Base-by-base conservation (phyloP, 2,113 vertebrate genomes). In the Dascyllus trimaculatus region DNA sequence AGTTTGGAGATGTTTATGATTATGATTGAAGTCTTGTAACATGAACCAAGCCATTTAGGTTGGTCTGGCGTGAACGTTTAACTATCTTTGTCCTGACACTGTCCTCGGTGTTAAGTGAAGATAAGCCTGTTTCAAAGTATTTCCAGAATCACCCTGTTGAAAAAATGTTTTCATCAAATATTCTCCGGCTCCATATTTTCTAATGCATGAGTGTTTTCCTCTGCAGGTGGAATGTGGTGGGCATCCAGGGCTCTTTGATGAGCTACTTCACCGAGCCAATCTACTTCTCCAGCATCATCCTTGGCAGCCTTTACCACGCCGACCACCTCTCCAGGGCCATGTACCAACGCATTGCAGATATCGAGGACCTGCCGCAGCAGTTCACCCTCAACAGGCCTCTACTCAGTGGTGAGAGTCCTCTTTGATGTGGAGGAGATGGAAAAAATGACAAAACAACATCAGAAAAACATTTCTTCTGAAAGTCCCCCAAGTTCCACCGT, bases 231-330 rank as follows among this genome's bases (percentile, higher is more conserved):
- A 98, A 98, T 52, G 96, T 99, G 91, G 95, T 98, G 91, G 97
- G 97, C 81, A 93, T 98, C 90, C 97, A 98, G 93, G 97, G 97
- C 76, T 96, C 97, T 14, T 91, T 98, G 91, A 96, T 99, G 94
- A 98, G 96, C 94, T 95, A 97, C 88, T 97, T 99, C 80, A 93
- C 96, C 57, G 97, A 99, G 89, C 97, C 97, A 22, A 95, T 99
- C 91, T 99, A 98, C 95, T 96, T 98, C 94, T 98, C 97, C 71
- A 98, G 97, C 95, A 97, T 99, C 94, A 98, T 98, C 94, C 92
- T 99, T 86, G 97, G 97, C 82, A 98, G 97, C 91, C 95, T 99
- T 60, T 99, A 99, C 94, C 97, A 99, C 29, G 97, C 96, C 10
- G 97, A 99, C 93, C 97, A 99, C 92, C 96, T 99, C 73, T 98